Conservation (phyloP, 2,888 invertebrate species). For the Ernsta delagoae region DNA sequence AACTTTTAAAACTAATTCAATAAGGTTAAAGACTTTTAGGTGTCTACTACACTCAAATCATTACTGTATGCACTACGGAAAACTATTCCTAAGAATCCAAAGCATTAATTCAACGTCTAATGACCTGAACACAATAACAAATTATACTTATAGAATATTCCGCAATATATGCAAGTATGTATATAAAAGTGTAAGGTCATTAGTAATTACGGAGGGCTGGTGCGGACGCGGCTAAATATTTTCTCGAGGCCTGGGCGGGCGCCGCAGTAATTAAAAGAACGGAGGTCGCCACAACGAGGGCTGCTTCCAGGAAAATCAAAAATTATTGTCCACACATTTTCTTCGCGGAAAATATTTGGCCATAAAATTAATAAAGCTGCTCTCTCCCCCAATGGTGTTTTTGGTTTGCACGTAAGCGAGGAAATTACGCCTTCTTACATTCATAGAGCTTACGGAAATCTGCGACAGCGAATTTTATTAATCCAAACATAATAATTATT, state of each 20-base stretch:
- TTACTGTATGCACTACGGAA: too few relatives aligned
- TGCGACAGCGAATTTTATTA: too few relatives aligned
- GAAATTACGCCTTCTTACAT: too few relatives aligned
- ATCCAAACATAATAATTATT: not conserved
- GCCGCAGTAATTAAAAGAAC: slow-evolving; percentile 78
- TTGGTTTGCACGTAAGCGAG: not conserved
- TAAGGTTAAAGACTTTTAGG: too few relatives aligned
- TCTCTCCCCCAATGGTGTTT: slow-evolving; percentile 12
- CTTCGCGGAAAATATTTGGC: slow-evolving; percentile 57
- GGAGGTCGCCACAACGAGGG: slow-evolving; percentile 54
- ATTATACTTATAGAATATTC: slow-evolving; percentile 13
- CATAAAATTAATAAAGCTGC: slow-evolving; percentile 40
- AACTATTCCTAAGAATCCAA: too few relatives aligned
- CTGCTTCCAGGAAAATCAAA: slow-evolving; percentile 70
- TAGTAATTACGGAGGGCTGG: slow-evolving; percentile 78
- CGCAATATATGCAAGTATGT: slow-evolving; percentile 38
- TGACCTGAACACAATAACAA: not conserved
- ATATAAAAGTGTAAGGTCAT: slow-evolving; percentile 65
- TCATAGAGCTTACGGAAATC: not conserved
- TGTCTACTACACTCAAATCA: too few relatives aligned
- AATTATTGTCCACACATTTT: slow-evolving; percentile 74
- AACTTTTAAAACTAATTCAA: too few relatives aligned
- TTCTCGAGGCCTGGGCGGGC: slow-evolving; percentile 65
- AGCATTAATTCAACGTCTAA: not conserved
- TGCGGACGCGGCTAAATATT: slow-evolving; percentile 73